A percentile compares a stretch with the other conserved stretches of the same genome.
Conservation (phyloP, 2,113 vertebrate species). For the Larimichthys polyactis region DNA sequence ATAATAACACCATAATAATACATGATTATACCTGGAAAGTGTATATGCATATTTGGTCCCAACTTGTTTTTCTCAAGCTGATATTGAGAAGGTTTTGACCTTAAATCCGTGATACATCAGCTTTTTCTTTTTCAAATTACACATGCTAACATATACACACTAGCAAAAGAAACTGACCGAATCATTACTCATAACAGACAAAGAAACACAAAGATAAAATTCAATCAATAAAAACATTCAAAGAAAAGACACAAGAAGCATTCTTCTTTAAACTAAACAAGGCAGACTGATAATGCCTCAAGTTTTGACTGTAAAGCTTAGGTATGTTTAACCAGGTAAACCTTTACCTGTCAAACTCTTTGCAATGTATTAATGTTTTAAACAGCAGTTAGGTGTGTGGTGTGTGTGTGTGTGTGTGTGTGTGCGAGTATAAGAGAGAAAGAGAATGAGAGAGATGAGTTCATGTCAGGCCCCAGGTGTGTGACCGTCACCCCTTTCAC, state of each 20-base stretch:
- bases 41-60: background rate
- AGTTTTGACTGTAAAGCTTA: background rate
- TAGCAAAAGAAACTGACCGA: background rate
- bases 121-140: background rate
- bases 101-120: background rate
- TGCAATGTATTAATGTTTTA: conserved; percentile 39
- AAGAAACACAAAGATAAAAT: conserved; percentile 9
- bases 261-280: background rate
- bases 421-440: background rate
- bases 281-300: conserved; percentile 5
- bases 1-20: conserved; percentile 3
- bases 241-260: background rate
- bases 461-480: conserved; percentile 79
- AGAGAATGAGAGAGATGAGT: conserved; percentile 51
- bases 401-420: background rate
- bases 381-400: conserved; percentile 17
- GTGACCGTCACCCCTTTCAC: conserved; percentile 78
- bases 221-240: background rate
- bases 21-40: background rate
- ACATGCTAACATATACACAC: background rate
- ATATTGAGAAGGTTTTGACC: conserved; percentile 25
- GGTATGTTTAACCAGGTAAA: conserved; percentile 5
- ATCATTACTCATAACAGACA: conserved; percentile 1
- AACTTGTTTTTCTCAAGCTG: conserved; percentile 14
- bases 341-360: conserved; percentile 10